A percentile compares a stretch with the other conserved stretches of the same genome.
phyloP scores from a whole-genome alignment of 2,888 invertebrate species.

The Argynnis bischoffii region DNA sequence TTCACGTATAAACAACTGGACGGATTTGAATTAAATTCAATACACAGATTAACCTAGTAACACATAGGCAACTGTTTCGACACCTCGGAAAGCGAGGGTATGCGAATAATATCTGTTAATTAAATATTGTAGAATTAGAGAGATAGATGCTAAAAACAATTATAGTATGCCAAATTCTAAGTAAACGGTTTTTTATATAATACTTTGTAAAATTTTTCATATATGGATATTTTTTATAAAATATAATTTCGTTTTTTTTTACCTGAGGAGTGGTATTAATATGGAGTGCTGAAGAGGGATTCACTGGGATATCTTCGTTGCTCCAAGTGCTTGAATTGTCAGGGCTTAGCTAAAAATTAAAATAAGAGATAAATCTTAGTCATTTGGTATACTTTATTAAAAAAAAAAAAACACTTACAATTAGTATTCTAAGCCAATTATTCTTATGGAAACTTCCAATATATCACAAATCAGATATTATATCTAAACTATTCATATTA shows the following conservation, averaged over 20 bases:
- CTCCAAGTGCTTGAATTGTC: slow-evolving; percentile 67
- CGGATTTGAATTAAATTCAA: no score
- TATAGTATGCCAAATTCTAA: not conserved
- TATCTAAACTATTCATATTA: no score
- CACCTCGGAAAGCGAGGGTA: not conserved
- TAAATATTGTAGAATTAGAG: no score
- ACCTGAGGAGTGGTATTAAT: slow-evolving; percentile 78
- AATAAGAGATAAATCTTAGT: not conserved
- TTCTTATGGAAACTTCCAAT: no score
- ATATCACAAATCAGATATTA: no score
- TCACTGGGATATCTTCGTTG: slow-evolving; percentile 62
- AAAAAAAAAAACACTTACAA: not conserved
- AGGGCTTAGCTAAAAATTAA: slow-evolving; percentile 27
- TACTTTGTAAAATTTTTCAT: not conserved
- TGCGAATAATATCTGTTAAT: no score
- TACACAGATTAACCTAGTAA: no score
- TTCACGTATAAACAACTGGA: no score
- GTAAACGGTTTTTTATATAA: not conserved
- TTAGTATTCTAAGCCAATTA: not conserved
- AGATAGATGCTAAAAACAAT: no score
- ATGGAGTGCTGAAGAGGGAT: slow-evolving; percentile 66
- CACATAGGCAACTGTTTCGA: not conserved
- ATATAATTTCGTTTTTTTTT: slow-evolving; percentile 13
- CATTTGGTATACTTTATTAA: not conserved
- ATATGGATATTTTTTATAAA: no score